phyloP scores from a whole-genome alignment of 2,797 vertebrate species.

The Hafferia zeledoni region DNA sequence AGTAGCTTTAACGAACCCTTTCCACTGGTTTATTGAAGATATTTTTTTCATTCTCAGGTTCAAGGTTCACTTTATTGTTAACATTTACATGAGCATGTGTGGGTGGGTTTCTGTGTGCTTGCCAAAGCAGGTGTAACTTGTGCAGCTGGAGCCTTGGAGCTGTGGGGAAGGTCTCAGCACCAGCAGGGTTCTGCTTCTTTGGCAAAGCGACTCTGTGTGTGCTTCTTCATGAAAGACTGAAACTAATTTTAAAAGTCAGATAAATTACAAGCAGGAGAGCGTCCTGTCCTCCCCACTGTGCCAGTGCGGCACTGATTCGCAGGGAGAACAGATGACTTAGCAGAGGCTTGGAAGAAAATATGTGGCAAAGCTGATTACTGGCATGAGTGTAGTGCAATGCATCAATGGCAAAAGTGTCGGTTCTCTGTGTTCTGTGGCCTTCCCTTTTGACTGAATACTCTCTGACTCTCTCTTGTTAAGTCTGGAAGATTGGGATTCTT shows the following conservation, averaged over 20 bases:
- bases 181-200: background rate
- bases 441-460: background rate
- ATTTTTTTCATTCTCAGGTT: background rate
- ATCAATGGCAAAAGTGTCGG: background rate
- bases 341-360: background rate
- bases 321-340: background rate
- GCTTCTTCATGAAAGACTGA: background rate
- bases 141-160: background rate
- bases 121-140: background rate
- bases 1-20: background rate
- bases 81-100: rapidly evolving
- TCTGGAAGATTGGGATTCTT: background rate
- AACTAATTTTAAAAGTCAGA: background rate
- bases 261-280: background rate
- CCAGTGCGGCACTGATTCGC: background rate
- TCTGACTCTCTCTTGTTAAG: background rate
- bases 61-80: background rate
- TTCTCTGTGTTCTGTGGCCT: background rate
- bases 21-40: background rate
- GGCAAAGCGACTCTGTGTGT: background rate
- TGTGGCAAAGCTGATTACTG: background rate
- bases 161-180: background rate
- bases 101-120: background rate
- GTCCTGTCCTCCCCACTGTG: background rate
- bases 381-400: rapidly evolving